Conservation (phyloP, 2,113 vertebrate genomes). For the Halcyon malimbica region DNA sequence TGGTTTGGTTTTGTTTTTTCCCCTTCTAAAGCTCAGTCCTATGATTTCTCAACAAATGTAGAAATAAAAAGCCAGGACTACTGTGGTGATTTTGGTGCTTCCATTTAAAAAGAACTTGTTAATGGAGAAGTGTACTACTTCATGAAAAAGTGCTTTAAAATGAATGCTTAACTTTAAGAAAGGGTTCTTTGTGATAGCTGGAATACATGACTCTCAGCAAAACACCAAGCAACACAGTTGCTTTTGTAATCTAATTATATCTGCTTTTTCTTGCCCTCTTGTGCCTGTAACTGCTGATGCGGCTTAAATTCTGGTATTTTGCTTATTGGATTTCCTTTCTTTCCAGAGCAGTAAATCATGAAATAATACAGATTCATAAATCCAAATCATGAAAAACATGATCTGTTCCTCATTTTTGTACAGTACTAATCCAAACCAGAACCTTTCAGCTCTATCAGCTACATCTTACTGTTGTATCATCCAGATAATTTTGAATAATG, state of each 20-base stretch:
- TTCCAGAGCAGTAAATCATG: background rate
- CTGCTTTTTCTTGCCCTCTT: background rate
- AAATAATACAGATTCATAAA: background rate
- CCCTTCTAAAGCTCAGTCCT: background rate
- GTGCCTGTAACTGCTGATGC: constrained; percentile 3
- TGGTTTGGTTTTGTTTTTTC: too few species aligned
- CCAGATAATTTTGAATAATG: background rate
- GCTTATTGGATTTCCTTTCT: background rate
- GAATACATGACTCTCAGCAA: background rate
- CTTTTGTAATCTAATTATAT: background rate
- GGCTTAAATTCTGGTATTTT: constrained; percentile 24
- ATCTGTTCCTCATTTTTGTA: background rate
- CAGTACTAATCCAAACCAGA: background rate
- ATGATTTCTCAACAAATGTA: background rate
- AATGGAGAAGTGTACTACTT: background rate
- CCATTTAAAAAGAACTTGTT: background rate
- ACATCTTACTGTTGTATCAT: background rate
- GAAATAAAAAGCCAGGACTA: background rate
- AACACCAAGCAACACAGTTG: background rate
- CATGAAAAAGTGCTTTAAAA: background rate
- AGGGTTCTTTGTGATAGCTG: constrained; percentile 24
- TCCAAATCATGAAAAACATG: background rate
- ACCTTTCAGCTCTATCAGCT: background rate
- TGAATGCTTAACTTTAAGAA: background rate
- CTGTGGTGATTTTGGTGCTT: background rate